phyloP scores from a whole-genome alignment of 2,797 vertebrate species.

The Sebastes jordani region DNA sequence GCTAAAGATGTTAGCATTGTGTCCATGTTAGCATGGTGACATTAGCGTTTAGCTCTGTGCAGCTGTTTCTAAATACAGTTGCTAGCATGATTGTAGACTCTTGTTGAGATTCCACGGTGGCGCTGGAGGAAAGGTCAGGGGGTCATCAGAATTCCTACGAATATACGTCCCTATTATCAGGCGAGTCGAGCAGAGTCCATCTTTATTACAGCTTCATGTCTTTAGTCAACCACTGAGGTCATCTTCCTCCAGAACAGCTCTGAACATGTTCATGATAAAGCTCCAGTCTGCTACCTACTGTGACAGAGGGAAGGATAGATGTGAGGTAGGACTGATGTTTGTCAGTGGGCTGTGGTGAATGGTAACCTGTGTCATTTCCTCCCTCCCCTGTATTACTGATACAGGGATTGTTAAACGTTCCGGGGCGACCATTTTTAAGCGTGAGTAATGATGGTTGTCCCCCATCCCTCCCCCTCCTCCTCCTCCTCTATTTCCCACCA shows the following conservation, averaged over 20 bases:
- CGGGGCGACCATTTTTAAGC: conserved; percentile 80
- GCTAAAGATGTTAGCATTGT: not conserved
- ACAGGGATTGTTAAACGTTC: conserved; percentile 87
- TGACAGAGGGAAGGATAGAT: not conserved
- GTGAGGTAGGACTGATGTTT: conserved; percentile 28
- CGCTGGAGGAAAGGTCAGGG: not conserved
- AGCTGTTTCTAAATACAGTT: not conserved
- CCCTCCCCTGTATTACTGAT: conserved; percentile 62
- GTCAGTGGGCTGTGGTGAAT: conserved; percentile 30
- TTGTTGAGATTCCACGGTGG: not conserved
- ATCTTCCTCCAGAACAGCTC: not conserved
- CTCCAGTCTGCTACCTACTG: not conserved
- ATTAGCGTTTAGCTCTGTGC: not conserved
- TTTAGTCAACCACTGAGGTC: not conserved
- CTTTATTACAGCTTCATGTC: not conserved
- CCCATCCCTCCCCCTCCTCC: not conserved
- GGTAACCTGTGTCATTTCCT: conserved; percentile 72
- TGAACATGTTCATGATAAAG: not conserved
- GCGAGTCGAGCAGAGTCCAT: not conserved
- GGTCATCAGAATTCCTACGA: not conserved
- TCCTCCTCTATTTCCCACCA: not conserved
- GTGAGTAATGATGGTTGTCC: conserved; percentile 81
- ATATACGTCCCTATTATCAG: not conserved
- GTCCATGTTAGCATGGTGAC: not conserved
- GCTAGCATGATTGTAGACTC: not conserved